A percentile compares a stretch with the other conserved stretches of the same genome.
Evolutionary conservation across 2,888 invertebrate species (phyloP).

Genomic region (Cryptophagus acutangulus): DNA sequence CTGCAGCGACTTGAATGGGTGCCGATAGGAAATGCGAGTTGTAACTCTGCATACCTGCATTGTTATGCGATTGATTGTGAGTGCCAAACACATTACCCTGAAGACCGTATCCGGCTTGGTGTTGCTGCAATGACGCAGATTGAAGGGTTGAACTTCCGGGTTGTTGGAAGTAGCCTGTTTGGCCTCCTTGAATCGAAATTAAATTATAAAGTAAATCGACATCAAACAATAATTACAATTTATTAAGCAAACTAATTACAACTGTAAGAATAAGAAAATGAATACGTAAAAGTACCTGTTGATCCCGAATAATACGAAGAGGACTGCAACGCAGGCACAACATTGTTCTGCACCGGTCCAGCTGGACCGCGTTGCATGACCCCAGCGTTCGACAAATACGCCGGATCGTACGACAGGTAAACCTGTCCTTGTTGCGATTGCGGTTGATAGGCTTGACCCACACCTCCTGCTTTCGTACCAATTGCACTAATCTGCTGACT

Average conservation of each 20-base stretch:
- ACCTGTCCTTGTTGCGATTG: slow-evolving; percentile 51
- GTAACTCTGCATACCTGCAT: slow-evolving; percentile 51
- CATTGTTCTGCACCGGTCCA: slow-evolving; percentile 48
- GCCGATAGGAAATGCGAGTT: slow-evolving; percentile 57
- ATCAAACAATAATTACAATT: slow-evolving; percentile 13
- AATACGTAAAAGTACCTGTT: slow-evolving; percentile 42
- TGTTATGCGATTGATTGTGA: slow-evolving; percentile 47
- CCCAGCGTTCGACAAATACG: slow-evolving; percentile 60
- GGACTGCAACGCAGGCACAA: slow-evolving; percentile 49
- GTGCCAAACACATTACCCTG: slow-evolving; percentile 51
- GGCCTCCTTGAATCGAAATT: slow-evolving; percentile 40
- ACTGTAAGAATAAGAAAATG: slow-evolving; percentile 6
- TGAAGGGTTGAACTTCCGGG: slow-evolving; percentile 48
- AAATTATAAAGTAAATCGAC: slow-evolving; percentile 5
- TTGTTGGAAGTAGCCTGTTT: slow-evolving; percentile 51
- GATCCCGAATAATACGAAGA: slow-evolving; percentile 53
- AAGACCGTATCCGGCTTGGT: slow-evolving; percentile 48
- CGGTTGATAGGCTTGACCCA: slow-evolving; percentile 55
- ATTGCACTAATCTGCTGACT: slow-evolving; percentile 80
- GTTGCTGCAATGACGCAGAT: slow-evolving; percentile 45
- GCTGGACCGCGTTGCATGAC: slow-evolving; percentile 60
- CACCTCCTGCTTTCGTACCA: slow-evolving; percentile 58
- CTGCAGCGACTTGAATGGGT: slow-evolving; percentile 58
- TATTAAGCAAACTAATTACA: slow-evolving; percentile 11
- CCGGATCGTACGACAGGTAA: slow-evolving; percentile 58